phyloP scores from a whole-genome alignment of 1,140 invertebrate species.

The Drosophila mauritiana region DNA sequence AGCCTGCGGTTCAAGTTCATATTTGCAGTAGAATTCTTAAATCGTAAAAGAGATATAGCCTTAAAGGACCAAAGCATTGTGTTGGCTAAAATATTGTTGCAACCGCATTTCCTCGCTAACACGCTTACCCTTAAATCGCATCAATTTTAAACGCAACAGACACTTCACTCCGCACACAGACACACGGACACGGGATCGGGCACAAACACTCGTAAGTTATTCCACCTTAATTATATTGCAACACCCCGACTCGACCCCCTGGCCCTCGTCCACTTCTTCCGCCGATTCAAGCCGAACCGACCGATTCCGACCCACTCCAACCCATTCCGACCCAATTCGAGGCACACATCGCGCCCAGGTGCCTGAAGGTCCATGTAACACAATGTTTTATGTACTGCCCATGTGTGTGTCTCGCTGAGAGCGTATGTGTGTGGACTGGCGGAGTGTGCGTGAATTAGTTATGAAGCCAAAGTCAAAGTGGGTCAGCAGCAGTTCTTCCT shows the following conservation, averaged over 20 bases:
- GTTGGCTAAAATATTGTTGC: slow-evolving; percentile 20
- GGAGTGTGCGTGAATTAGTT: slow-evolving; percentile 77
- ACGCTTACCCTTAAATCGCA: slow-evolving; percentile 63
- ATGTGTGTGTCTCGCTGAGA: slow-evolving; percentile 19
- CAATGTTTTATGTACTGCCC: slow-evolving; percentile 77
- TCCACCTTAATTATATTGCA: slow-evolving; percentile 81
- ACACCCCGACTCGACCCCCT: slow-evolving; percentile 53
- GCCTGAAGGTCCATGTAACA: slow-evolving; percentile 78
- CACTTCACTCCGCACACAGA: slow-evolving; percentile 44
- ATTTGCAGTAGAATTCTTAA: neutral
- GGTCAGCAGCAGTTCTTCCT: slow-evolving; percentile 68
- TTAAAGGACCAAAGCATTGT: slow-evolving; percentile 35
- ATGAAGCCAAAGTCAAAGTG: slow-evolving; percentile 83
- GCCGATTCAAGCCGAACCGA: slow-evolving; percentile 4
- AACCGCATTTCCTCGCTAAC: slow-evolving; percentile 32
- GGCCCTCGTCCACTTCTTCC: neutral
- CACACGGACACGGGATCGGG: slow-evolving; percentile 1
- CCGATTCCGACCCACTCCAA: slow-evolving; percentile 44
- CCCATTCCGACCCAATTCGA: slow-evolving; percentile 40
- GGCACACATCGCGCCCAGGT: slow-evolving; percentile 66
- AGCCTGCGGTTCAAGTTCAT: neutral
- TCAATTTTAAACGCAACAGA: slow-evolving; percentile 72
- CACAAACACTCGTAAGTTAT: slow-evolving; percentile 66
- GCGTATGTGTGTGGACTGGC: neutral
- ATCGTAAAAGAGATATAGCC: neutral